phyloP scores from a whole-genome alignment of 2,888 invertebrate genomes.

The Pecten maximus region DNA sequence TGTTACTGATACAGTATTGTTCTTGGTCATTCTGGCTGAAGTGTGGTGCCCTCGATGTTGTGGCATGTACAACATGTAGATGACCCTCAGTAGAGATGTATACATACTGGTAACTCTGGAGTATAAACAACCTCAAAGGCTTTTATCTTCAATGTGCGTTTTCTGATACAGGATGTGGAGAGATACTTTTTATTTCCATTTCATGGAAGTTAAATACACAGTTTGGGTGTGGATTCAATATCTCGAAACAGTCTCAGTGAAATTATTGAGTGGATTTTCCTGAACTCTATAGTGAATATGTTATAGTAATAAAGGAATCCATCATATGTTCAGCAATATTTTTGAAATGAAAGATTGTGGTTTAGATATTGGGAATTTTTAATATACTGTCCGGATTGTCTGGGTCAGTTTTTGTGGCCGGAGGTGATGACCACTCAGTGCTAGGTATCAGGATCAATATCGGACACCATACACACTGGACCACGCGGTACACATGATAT shows the following conservation, averaged over 20 bases:
- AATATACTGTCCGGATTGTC: background rate
- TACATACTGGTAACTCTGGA: background rate
- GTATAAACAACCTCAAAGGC: background rate
- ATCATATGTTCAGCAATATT: background rate
- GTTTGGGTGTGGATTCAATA: background rate
- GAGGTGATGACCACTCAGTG: background rate
- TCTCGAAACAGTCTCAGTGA: background rate
- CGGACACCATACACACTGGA: background rate
- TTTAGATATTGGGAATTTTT: background rate
- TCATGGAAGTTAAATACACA: background rate
- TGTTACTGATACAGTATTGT: conserved; percentile 20
- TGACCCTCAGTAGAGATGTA: background rate
- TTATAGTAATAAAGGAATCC: background rate
- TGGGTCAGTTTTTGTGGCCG: background rate
- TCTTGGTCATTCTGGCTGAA: background rate
- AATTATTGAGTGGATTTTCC: background rate
- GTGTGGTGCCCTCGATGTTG: background rate
- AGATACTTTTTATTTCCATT: too few relatives aligned
- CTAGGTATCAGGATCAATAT: background rate
- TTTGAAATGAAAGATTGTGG: background rate
- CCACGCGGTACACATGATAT: background rate
- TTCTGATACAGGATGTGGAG: background rate
- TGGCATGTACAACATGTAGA: background rate
- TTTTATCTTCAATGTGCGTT: background rate
- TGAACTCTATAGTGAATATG: background rate